A percentile compares a stretch with the other conserved stretches of the same genome.
Evolutionary conservation across 2,797 vertebrate species (phyloP).

Genomic region (Zonotrichia albicollis): DNA sequence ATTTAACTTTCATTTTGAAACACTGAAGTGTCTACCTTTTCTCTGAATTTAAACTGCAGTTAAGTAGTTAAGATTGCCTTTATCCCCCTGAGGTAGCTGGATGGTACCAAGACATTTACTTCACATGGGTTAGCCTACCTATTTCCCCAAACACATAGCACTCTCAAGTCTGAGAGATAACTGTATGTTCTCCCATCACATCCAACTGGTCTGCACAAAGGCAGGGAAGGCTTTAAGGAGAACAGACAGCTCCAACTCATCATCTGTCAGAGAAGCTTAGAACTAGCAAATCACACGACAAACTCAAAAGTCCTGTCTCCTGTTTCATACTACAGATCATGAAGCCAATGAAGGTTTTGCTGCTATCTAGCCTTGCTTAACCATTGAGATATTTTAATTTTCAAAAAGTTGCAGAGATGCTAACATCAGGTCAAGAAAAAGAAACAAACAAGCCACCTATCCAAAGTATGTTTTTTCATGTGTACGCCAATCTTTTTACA

Average conservation of each 20-base stretch:
- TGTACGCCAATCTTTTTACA: neutral
- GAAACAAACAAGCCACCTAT: neutral
- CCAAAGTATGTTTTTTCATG: neutral
- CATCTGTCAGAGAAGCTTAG: neutral
- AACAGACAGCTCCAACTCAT: neutral
- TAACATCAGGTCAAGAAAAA: neutral
- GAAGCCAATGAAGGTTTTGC: neutral
- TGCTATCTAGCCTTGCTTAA: neutral
- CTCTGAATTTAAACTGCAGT: neutral
- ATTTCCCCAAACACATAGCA: neutral
- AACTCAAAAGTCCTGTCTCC: neutral
- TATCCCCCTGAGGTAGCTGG: neutral
- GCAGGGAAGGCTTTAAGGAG: neutral
- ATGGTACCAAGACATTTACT: neutral
- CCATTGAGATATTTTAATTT: neutral
- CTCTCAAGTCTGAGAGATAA: neutral
- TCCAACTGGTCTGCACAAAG: neutral
- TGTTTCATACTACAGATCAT: neutral
- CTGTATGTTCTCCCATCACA: neutral
- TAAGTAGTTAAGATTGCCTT: neutral
- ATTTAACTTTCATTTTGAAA: neutral
- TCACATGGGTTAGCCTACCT: neutral
- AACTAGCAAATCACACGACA: neutral
- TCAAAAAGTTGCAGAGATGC: neutral
- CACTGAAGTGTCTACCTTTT: neutral